Evolutionary conservation across 2,797 vertebrate genomes (phyloP).

Genomic region (Hippoglossus hippoglossus): DNA sequence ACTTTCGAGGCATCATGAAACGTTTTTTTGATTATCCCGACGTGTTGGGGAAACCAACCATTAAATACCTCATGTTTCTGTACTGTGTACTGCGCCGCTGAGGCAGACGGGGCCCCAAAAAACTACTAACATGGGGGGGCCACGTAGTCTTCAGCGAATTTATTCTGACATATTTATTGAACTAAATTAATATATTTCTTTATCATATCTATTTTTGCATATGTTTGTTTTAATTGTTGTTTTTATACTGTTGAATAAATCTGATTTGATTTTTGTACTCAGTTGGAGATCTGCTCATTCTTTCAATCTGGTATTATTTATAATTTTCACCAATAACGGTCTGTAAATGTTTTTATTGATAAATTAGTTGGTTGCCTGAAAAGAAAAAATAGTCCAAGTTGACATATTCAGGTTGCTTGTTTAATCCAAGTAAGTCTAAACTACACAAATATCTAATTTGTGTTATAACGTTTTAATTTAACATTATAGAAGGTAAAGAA

Average conservation of each 20-base stretch:
- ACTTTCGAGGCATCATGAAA: constrained; percentile 65
- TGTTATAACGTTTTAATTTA: not conserved
- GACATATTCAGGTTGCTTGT: not conserved
- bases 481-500: not conserved
- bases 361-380: not conserved
- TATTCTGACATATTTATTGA: constrained; percentile 93
- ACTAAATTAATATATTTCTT: constrained; percentile 98
- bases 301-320: constrained; percentile 3
- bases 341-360: not conserved
- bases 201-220: constrained; percentile 85
- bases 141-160: constrained; percentile 82
- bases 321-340: not conserved
- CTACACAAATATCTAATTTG: not conserved
- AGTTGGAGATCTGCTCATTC: constrained; percentile 8
- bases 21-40: constrained; percentile 68
- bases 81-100: constrained; percentile 85
- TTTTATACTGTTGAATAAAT: constrained; percentile 87
- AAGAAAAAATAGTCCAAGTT: not conserved
- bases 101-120: constrained; percentile 77
- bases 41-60: constrained; percentile 82
- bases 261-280: constrained; percentile 70
- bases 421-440: not conserved
- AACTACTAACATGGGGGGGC: constrained; percentile 84
- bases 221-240: constrained; percentile 72
- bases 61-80: constrained; percentile 94